These are phyloP conservation scores for Crossocerus cetratus DNA, from an alignment of 2,888 invertebrate species.

Conservation along the genomic window DNA sequence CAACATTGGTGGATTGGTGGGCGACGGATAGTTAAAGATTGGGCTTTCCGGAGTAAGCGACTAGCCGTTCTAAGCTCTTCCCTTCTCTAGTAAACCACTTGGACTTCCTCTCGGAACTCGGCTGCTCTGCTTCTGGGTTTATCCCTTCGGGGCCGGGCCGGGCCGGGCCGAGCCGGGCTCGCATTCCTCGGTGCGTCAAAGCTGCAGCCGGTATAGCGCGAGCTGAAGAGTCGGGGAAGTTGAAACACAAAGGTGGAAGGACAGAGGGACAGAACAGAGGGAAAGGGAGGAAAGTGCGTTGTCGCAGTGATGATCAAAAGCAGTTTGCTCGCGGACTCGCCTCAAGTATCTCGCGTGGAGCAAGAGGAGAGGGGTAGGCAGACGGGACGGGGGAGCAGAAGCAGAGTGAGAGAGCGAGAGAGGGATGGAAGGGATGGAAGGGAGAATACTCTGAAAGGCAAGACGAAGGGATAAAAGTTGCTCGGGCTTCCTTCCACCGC, in stretches of 20 bases:
- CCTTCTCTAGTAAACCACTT: constrained; percentile 11
- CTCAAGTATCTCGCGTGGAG: constrained; percentile 48
- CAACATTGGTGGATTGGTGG: background rate
- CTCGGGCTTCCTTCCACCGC: constrained; percentile 51
- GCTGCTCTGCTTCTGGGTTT: constrained; percentile 4
- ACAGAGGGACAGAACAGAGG: constrained; percentile 28
- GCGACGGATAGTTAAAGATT: too few relatives aligned
- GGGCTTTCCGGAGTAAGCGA: constrained; percentile 1
- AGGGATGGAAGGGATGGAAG: background rate
- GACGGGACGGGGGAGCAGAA: constrained; percentile 7
- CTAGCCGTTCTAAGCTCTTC: constrained; percentile 9
- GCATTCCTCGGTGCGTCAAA: constrained; percentile 30
- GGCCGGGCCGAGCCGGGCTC: constrained; percentile 11
- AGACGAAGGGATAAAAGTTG: constrained; percentile 47
- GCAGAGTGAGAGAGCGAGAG: constrained; percentile 6
- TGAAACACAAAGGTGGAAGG: constrained; percentile 22
- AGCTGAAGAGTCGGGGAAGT: constrained; percentile 43
- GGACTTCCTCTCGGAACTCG: constrained; percentile 4
- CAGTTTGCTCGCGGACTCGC: constrained; percentile 64
- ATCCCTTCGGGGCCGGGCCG: constrained; percentile 6
- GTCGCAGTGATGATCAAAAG: constrained; percentile 64
- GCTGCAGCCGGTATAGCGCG: constrained; percentile 15
- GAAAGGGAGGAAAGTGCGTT: constrained; percentile 50
- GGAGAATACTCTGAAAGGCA: background rate
- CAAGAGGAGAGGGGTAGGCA: background rate